phyloP scores from a whole-genome alignment of 2,113 vertebrate species.

The Lasiurus borealis region DNA sequence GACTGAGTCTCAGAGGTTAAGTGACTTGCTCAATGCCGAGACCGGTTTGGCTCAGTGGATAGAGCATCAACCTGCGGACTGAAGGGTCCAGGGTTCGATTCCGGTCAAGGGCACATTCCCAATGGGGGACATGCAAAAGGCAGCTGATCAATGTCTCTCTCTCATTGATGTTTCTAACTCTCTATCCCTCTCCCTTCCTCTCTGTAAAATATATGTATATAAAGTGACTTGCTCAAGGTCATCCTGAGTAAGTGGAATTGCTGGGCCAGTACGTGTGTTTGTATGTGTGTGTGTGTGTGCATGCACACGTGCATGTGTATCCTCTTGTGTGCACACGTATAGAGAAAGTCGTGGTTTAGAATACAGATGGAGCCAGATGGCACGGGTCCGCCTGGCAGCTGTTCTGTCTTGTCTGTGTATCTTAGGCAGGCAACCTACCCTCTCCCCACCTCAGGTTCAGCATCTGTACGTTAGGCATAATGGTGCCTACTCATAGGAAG shows the following conservation, averaged over 20 bases:
- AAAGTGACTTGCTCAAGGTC: background rate
- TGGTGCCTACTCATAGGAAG: background rate
- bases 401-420: background rate
- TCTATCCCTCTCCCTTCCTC: too few relatives aligned
- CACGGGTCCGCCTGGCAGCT: background rate
- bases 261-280: too few relatives aligned
- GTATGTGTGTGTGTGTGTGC: too few relatives aligned
- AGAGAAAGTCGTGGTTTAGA: background rate
- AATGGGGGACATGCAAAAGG: too few relatives aligned
- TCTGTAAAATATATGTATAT: too few relatives aligned
- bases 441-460: background rate
- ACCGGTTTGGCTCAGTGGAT: too few relatives aligned
- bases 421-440: too few relatives aligned
- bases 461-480: background rate
- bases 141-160: too few relatives aligned
- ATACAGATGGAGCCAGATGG: background rate
- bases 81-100: too few relatives aligned
- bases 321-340: background rate
- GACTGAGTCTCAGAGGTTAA: background rate
- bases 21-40: background rate
- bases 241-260: background rate
- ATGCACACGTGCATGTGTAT: fast-evolving
- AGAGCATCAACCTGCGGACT: too few relatives aligned
- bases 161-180: too few relatives aligned
- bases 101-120: too few relatives aligned